Percentiles rank a stretch among this genome's conserved stretches.
Conservation (phyloP, 2,113 vertebrate species). For the Sclerurus mexicanus region DNA sequence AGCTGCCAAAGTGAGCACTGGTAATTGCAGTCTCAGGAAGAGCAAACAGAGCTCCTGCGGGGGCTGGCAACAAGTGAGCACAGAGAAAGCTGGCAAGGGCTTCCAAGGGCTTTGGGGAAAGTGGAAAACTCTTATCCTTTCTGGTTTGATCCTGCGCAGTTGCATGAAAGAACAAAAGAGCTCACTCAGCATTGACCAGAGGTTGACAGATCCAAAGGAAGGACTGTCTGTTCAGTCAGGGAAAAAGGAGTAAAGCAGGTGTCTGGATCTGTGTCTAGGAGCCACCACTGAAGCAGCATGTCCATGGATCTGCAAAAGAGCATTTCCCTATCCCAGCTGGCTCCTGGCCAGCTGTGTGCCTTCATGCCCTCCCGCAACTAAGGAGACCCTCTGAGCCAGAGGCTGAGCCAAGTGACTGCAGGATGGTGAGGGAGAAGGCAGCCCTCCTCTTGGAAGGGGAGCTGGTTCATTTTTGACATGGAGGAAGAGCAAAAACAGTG, state of each 20-base stretch:
- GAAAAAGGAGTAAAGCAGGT: neutral
- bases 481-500: neutral
- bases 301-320: neutral
- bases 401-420: neutral
- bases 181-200: neutral
- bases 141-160: neutral
- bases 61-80: neutral
- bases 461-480: neutral
- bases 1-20: slow-evolving; percentile 27
- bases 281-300: accelerated
- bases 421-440: neutral
- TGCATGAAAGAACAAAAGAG: neutral
- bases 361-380: neutral
- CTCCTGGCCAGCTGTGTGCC: neutral
- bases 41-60: slow-evolving; percentile 39
- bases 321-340: neutral
- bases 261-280: neutral
- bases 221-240: neutral
- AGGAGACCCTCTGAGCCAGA: neutral
- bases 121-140: neutral
- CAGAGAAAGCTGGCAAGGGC: neutral
- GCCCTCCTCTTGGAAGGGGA: neutral
- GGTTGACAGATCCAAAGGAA: neutral
- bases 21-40: slow-evolving; percentile 26
- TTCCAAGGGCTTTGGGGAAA: slow-evolving; percentile 23